A percentile compares a stretch with the other conserved stretches of the same genome.
Conservation (phyloP, 1,140 invertebrate species). For the Drosophila ironensis region DNA sequence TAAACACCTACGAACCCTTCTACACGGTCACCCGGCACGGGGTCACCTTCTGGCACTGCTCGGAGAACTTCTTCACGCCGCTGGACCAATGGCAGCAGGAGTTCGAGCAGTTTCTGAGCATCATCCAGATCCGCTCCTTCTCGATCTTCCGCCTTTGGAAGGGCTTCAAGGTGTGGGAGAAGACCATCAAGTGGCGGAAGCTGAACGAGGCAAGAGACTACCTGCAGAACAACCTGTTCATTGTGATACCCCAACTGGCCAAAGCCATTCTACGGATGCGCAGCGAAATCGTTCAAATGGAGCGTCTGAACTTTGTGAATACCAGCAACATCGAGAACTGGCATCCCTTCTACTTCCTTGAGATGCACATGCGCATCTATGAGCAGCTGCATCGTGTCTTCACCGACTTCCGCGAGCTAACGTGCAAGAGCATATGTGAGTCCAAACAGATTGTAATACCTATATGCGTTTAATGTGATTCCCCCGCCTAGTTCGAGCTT, state of each 20-base stretch:
- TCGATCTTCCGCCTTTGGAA: slow-evolving; percentile 90
- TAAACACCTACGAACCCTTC: slow-evolving; percentile 85
- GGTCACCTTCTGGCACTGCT: slow-evolving; percentile 86
- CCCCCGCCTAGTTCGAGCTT: slow-evolving; percentile 84
- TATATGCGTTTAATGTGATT: not conserved
- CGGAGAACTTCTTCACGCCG: slow-evolving; percentile 87
- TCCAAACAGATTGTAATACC: not conserved
- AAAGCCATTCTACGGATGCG: slow-evolving; percentile 87
- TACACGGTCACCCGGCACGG: slow-evolving; percentile 87
- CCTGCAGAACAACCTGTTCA: slow-evolving; percentile 87
- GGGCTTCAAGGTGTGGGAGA: slow-evolving; percentile 90
- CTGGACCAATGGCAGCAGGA: slow-evolving; percentile 88
- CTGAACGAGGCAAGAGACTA: slow-evolving; percentile 84
- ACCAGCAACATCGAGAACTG: slow-evolving; percentile 83
- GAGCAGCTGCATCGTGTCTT: slow-evolving; percentile 55
- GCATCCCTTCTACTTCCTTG: slow-evolving; percentile 86
- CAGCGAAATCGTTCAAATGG: slow-evolving; percentile 87
- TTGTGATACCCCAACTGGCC: slow-evolving; percentile 87
- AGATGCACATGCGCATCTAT: slow-evolving; percentile 84
- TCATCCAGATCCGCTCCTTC: slow-evolving; percentile 89
- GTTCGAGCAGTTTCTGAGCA: slow-evolving; percentile 86
- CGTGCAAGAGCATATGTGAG: slow-evolving; percentile 59
- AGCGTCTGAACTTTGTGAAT: slow-evolving; percentile 85
- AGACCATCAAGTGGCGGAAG: slow-evolving; percentile 88
- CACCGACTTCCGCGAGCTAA: slow-evolving; percentile 59